Base-by-base conservation (phyloP, 2,797 vertebrate species). In the Neoniphon sammara region DNA sequence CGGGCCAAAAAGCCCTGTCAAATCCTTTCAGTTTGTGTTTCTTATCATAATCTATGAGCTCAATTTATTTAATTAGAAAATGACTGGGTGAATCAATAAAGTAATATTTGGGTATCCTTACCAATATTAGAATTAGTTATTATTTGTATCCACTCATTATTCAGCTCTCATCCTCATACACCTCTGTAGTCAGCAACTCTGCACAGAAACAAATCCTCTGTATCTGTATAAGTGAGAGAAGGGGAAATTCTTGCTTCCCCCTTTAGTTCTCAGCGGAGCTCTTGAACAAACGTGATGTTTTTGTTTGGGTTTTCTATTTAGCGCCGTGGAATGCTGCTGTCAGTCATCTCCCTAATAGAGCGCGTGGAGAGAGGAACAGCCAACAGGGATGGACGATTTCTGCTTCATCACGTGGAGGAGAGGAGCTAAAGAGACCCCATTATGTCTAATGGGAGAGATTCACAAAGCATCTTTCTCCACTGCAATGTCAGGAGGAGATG, bases 401-500 rank as follows among this genome's bases (percentile, higher is more conserved):
- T 70, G 63, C 61, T 60, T 56, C 68, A 50, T 86, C 72, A 78
- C 46, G 9, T 70, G 62, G 31, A 17, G 34, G 49, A 81, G 60
- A 52, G 66, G 23, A 63, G 23, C 59, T 60, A 61, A 77, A 68
- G 50, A 79, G 75, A 78, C 68, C 30, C 60, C 65, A 77, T 75
- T 62, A 75, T 72, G 66, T 80, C 71, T 83, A 53, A 73, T 73
- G 73, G 54, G 73, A 70, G 44, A 21, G 49, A 60, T 66, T 58
- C 73, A 80, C 64, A 73, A 70, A 76, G 59, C 46, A 60, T 65
- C 55, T 64, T 67, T 67, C 66, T 59, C 21, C 52, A 27, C 57
- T 62, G 70, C 66, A 75, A 50, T 73, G 64, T 78, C 46, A 58
- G 71, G 44, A 54, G 30, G 70, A 60, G 62, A 54, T 1, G 54